These are phyloP conservation scores for Lanius ludovicianus DNA, from an alignment of 2,113 vertebrate species.

Conservation along the genomic window DNA sequence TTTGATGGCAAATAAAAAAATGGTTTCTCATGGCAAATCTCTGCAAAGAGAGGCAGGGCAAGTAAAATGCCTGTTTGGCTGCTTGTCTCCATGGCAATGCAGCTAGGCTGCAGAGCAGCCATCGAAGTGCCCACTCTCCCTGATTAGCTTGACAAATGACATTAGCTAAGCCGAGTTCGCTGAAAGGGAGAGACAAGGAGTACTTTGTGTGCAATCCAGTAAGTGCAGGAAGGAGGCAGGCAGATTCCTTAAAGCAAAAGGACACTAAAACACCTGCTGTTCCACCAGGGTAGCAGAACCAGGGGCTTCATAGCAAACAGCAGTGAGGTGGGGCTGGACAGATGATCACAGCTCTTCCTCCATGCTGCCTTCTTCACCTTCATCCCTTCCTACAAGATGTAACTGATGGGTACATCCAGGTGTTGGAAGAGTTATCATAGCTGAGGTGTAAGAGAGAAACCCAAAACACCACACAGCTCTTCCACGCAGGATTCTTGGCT, in stretches of 20 bases:
- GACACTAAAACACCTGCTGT: not conserved
- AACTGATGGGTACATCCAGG: not conserved
- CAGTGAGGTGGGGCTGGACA: not conserved
- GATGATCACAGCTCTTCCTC: not conserved
- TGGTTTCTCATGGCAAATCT: not conserved
- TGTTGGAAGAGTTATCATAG: not conserved
- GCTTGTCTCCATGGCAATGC: slow-evolving; percentile 42
- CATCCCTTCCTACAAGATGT: not conserved
- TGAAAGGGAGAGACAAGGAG: slow-evolving; percentile 27
- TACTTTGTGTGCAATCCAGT: slow-evolving; percentile 28
- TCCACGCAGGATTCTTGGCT: not conserved
- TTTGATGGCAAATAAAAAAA: not conserved
- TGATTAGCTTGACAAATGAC: slow-evolving; percentile 58
- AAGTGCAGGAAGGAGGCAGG: not conserved
- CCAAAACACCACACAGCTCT: not conserved
- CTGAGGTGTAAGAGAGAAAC: not conserved
- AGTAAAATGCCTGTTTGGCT: slow-evolving; percentile 16
- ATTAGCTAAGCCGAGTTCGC: not conserved
- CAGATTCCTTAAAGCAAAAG: not conserved
- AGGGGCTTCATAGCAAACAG: not conserved
- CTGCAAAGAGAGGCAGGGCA: not conserved
- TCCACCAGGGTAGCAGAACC: not conserved
- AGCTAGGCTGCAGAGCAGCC: not conserved
- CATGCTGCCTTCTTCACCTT: accelerated
- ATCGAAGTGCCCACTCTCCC: slow-evolving; percentile 21